These are phyloP conservation scores for Harpegnathos saltator DNA, from an alignment of 1,140 invertebrate species.

Conservation along the genomic window DNA sequence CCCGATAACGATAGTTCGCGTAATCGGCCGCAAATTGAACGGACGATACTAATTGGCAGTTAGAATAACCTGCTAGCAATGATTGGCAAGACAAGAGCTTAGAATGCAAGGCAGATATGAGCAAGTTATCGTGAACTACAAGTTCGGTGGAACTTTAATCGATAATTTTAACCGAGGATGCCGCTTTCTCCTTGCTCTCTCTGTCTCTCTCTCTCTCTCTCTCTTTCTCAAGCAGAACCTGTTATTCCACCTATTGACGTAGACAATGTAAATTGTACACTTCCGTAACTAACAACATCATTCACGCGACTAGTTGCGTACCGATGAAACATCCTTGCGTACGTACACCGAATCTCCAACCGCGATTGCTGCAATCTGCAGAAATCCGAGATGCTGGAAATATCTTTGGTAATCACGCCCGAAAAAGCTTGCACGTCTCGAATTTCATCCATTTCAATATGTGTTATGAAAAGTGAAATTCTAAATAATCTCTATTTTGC, in stretches of 20 bases:
- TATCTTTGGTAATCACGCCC: too few relatives aligned
- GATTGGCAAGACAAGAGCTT: neutral
- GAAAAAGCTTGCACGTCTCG: too few relatives aligned
- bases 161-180: neutral
- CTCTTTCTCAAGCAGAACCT: neutral
- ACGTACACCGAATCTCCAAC: too few relatives aligned
- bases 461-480: too few relatives aligned
- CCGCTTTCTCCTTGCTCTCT: neutral
- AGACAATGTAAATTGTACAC: neutral
- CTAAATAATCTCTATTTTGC: too few relatives aligned
- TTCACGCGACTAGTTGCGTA: neutral
- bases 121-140: neutral
- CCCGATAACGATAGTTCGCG: neutral
- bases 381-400: too few relatives aligned
- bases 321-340: neutral
- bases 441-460: too few relatives aligned
- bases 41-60: neutral
- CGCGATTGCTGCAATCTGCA: too few relatives aligned
- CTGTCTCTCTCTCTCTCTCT: neutral
- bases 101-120: slow-evolving; percentile 1
- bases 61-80: slow-evolving; percentile 8
- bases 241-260: neutral
- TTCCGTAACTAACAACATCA: neutral
- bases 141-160: slow-evolving; percentile 11
- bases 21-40: neutral